phyloP scores from a whole-genome alignment of 2,113 vertebrate species.

The Sialia sialis region DNA sequence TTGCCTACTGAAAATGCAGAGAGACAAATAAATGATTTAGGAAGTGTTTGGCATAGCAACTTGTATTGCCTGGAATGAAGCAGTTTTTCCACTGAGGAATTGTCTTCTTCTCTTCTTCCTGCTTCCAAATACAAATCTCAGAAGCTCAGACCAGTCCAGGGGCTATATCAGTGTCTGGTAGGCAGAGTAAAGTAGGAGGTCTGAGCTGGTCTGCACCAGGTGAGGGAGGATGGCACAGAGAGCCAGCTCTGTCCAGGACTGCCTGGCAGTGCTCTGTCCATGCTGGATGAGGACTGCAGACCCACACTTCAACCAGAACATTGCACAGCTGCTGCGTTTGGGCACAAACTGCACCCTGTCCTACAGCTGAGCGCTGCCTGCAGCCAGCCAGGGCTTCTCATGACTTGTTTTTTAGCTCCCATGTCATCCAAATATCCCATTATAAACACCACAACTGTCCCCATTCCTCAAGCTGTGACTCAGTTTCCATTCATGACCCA shows the following conservation, averaged over 20 bases:
- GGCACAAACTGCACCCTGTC: neutral
- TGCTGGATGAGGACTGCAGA: neutral
- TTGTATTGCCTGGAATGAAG: neutral
- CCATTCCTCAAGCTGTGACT: neutral
- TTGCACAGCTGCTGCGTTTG: neutral
- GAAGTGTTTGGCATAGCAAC: neutral
- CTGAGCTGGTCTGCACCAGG: neutral
- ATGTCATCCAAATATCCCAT: neutral
- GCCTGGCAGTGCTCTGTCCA: neutral
- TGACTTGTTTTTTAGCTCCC: fast-evolving
- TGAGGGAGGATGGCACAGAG: neutral
- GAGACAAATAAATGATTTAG: slow-evolving; percentile 57
- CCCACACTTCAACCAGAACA: neutral
- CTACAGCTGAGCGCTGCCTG: fast-evolving
- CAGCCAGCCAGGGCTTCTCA: neutral
- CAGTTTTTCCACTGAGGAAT: neutral
- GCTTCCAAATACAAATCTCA: neutral
- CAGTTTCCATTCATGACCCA: neutral
- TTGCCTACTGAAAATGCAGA: slow-evolving; percentile 39
- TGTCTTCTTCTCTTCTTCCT: neutral
- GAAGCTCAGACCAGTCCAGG: neutral
- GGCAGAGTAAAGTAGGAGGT: neutral
- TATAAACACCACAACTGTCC: neutral
- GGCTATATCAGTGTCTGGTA: neutral
- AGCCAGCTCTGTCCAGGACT: neutral